Evolutionary conservation across 2,797 vertebrate species (phyloP), one percentile per base, ranked within the genome.

Genomic region (Rhyacichthys aspro): DNA sequence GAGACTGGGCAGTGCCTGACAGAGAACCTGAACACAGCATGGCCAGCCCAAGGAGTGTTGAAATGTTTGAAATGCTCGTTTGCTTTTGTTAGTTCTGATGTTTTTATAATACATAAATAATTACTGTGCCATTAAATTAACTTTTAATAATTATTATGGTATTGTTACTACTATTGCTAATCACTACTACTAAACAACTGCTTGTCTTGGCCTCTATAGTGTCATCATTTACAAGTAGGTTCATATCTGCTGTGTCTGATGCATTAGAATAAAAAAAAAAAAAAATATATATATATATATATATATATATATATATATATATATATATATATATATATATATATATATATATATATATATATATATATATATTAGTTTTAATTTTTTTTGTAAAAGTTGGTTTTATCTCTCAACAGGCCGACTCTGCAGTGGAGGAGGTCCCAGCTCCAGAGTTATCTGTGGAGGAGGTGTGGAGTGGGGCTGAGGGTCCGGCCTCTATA

Each of bases 401-500:
- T n/a, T 49, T 8, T 28, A 4, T 43, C 11, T 43, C 8, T 32
- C 32, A 10, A 5, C 78, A 99, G 98, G 94, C 96, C 2, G 97
- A 99, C 0, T 91, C 97, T 0, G 89, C 76, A 0, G 91, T 93
- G 12, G 96, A 98, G 0, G 96, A 98, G 74, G 93, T 94, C 79
- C 67, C 86, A 2, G 70, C 81, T 1, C 95, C 96, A 0, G 83
- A 93, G 48, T 74, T 98, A 76, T 93, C 94, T 0, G 90, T 93
- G 0, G 98, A 99, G 84, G 98, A 99, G 1, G 93, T 85, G 2
- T 99, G 98, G 97, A 70, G 89, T 0, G 81, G 91, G 0, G 94
- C 92, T 0, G 95, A 98, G 53, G 98, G 98, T 2, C 98, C 95
- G 0, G 90, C 90, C 6, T 98, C 96, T 0, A 95, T 99, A 2